A percentile compares a stretch with the other conserved stretches of the same genome.
phyloP scores from a whole-genome alignment of 2,113 vertebrate genomes.

The Malurus elegans region DNA sequence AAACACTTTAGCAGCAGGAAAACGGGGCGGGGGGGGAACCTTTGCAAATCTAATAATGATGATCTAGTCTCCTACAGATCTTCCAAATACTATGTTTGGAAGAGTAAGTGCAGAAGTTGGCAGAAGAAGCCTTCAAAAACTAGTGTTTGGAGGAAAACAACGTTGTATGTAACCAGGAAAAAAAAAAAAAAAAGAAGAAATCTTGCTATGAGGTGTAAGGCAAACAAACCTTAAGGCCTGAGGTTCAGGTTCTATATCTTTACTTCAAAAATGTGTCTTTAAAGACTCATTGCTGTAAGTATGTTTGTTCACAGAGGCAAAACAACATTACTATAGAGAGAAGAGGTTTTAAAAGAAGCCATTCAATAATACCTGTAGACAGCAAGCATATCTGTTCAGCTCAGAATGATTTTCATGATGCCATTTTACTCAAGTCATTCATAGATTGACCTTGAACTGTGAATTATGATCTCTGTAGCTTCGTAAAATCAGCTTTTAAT shows the following conservation, averaged over 20 bases:
- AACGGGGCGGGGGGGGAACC: neutral
- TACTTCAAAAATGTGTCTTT: neutral
- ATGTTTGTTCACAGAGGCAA: neutral
- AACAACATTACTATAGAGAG: neutral
- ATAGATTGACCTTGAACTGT: neutral
- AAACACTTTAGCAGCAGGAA: neutral
- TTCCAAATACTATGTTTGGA: neutral
- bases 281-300: neutral
- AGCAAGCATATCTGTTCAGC: neutral
- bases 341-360: neutral
- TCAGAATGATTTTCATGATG: neutral
- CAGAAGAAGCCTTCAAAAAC: neutral
- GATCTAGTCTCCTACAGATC: neutral
- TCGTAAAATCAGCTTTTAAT: conserved; percentile 9
- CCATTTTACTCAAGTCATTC: conserved; percentile 1
- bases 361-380: neutral
- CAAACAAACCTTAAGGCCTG: neutral
- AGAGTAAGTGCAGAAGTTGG: neutral
- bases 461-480: neutral
- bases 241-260: neutral
- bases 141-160: neutral
- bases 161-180: neutral
- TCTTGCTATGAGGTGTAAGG: neutral
- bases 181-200: neutral
- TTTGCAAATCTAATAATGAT: neutral